phyloP scores from a whole-genome alignment of 2,888 invertebrate species.

The Diaprepes abbreviatus region DNA sequence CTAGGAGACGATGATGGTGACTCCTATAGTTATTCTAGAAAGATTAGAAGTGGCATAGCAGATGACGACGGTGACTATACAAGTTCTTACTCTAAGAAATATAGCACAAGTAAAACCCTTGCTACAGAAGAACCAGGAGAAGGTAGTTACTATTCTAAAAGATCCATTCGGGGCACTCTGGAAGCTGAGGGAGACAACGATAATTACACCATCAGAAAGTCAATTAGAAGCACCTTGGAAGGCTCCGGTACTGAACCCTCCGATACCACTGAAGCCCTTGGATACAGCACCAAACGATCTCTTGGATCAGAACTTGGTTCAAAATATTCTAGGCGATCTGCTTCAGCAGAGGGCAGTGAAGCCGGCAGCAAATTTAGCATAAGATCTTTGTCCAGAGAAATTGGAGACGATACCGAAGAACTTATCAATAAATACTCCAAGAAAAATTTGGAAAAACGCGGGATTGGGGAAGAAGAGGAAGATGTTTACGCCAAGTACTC shows the following conservation, averaged over 20 bases:
- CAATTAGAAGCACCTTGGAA: constrained; percentile 57
- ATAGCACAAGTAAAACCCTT: constrained; percentile 50
- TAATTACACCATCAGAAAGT: constrained; percentile 58
- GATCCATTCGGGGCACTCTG: constrained; percentile 54
- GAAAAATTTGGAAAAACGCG: constrained; percentile 55
- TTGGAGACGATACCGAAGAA: constrained; percentile 57
- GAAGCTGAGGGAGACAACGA: constrained; percentile 60
- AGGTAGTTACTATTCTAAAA: constrained; percentile 57
- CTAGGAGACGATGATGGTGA: constrained; percentile 52
- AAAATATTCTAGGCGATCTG: constrained; percentile 54
- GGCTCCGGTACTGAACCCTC: constrained; percentile 56
- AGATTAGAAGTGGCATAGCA: constrained; percentile 42
- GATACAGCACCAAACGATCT: constrained; percentile 54
- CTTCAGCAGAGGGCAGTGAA: constrained; percentile 55
- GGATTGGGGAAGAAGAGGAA: constrained; percentile 62
- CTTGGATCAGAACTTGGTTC: constrained; percentile 55
- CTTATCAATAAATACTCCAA: constrained; percentile 55
- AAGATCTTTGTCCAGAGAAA: constrained; percentile 48
- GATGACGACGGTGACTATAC: constrained; percentile 49
- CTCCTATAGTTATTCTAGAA: constrained; percentile 52
- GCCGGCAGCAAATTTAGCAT: constrained; percentile 50
- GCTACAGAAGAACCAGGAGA: constrained; percentile 52
- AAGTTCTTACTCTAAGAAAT: constrained; percentile 54
- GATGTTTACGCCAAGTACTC: constrained; percentile 60
- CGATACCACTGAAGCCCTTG: constrained; percentile 52